Evolutionary conservation across 2,113 vertebrate species (phyloP), one percentile per base, ranked within the genome.

Genomic region (Chinchilla lanigera): DNA sequence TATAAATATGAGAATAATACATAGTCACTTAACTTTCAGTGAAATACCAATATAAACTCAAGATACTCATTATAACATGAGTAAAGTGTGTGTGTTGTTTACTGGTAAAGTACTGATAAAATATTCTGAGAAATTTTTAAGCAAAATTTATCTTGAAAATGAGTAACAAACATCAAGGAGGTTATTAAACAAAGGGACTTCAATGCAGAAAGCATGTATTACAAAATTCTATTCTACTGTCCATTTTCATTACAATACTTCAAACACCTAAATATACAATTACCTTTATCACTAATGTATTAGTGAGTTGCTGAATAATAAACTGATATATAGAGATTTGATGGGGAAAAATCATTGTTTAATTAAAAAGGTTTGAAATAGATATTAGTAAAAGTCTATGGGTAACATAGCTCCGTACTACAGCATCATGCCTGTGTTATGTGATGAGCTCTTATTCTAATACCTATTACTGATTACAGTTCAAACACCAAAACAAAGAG

Each of bases 131-230:
- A 93, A 65, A 58, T 35, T 89, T 69, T 54, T 82, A 95, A 86
- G 75, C 6, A 90, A 95, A 95, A 94, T 90, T 83, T 96, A 88
- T 22, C 47, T 93, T n/a, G 69, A 71, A 90, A 96, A 94, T 83
- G 24, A 97, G 81, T 81, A 89, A 61, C 63, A 84, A 54, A 26
- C 77, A 90, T 63, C 75, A 95, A 93, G 61, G 78, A 93, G 50
- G 58, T n/a, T 84, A 86, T 35, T 80, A 89, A 96, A 60, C 41
- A 88, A 88, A 83, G 35, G 52, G 75, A 77, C 38, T 20, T 88
- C 50, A 90, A 52, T 89, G 44, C 20, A 86, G 41, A 97, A 95
- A 91, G 28, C 35, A 95, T n/a, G 75, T 78, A 94, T 63, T 85
- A 86, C 90, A 83, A 96, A 94, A 90, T 77, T 52, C 44, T 33